Evolutionary conservation across 2,888 invertebrate genomes (phyloP), one percentile per base, ranked within the genome.

Genomic region (Eupithecia centaureata): DNA sequence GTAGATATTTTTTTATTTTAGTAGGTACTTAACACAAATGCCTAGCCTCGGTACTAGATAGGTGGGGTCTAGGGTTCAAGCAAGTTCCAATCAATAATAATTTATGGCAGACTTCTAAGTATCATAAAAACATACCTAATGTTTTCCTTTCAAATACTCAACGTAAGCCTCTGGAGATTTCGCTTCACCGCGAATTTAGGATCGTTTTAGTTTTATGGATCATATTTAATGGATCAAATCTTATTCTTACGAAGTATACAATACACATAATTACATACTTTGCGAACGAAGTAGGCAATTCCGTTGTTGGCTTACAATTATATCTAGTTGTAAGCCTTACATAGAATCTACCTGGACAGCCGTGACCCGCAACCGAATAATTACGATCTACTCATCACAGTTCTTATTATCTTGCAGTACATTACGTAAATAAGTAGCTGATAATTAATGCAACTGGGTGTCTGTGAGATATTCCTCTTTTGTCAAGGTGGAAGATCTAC

Each of bases 321-420:
- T 42, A 42, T 22, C 18, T 47, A 47, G 35, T 25, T 18, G 18
- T 35, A 56, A 35, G 54, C n/a, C 13, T n/a, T 27, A 25, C 10
- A 54, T 15, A 47, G 33, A 70, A 12, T 67, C 67, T 52, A 56
- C 60, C 61, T 32, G 54, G 72, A 13, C 30, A 72, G 62, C 75
- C 75, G 33, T 75, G 75, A 73, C 71, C 72, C 64, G 51, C 61
- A 68, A 72, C 62, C 56, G 28, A 52, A 64, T 60, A 63, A 15
- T 56, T 66, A 61, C 35, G 52, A 70, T 62, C 63, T 71, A 71
- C 66, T 42, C 65, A 71, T 68, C 70, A 65, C 63, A 64, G 67
- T 62, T 65, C 65, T 70, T 72, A 72, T 68, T 73, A 56, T 3
- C 56, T 28, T 2, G 12, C n/a, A n/a, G n/a, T n/a, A n/a, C n/a